Evolutionary conservation across 2,888 invertebrate genomes (phyloP), one percentile per base, ranked within the genome.

Genomic region (Saturnia pavonia): DNA sequence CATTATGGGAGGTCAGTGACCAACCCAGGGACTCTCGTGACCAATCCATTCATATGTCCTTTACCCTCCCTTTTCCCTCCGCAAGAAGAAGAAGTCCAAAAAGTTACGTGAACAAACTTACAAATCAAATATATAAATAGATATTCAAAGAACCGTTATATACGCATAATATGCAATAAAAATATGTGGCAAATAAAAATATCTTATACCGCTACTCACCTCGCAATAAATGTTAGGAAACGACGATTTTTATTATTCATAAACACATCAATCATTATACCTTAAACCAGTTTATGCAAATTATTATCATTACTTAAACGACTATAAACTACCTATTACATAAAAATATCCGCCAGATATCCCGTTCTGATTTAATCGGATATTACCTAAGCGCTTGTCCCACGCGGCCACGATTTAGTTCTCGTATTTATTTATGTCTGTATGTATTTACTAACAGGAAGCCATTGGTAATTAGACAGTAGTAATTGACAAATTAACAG

Each of bases 181-280:
- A 34, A 34, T 34, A 6, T 34, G 34, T 34, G 3, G 34, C 34
- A 34, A 4, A 51, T 51, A 51, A 51, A 51, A 51, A 51, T n/a
- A 51, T 4, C 34, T 34, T 34, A 34, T 34, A 6, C 34, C 34
- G 34, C 34, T 34, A 34, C 34, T 34, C 34, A 34, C n/a, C 51
- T 51, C 8, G n/a, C 51, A 22, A 51, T 51, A 51, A n/a, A 51
- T 22, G n/a, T n/a, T 51, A 51, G 1, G n/a, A 51, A 51, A 51
- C n/a, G 7, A 51, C n/a, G 19, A 51, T 51, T 51, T 51, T 51
- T n/a, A n/a, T 51, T n/a, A 51, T n/a, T n/a, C 19, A 54, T 54
- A 54, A 54, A 54, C 54, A 54, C 79, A 78, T 74, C 1, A 48
- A 48, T 71, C 73, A 72, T 73, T 54, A 68, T 22, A 42, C 1